Conservation (phyloP, 2,113 vertebrate genomes). For the Jaculus jaculus region DNA sequence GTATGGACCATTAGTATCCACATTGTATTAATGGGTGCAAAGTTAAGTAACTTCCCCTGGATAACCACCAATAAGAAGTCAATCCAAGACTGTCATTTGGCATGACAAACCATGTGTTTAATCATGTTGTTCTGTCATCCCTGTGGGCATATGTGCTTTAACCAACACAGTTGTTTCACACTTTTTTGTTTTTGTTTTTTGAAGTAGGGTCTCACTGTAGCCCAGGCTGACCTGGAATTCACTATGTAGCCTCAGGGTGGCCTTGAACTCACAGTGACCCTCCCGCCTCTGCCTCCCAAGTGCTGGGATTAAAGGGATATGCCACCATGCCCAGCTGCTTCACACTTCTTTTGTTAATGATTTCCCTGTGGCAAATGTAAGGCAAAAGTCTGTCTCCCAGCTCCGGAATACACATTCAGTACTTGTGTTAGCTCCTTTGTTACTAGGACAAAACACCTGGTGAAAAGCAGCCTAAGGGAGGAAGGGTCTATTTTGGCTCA, state of each 20-base stretch:
- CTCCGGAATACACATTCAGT: background rate
- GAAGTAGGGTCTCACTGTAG: too few relatives aligned
- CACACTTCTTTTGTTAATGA: background rate
- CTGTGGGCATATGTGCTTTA: background rate
- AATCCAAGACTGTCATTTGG: background rate
- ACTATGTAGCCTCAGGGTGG: too few relatives aligned
- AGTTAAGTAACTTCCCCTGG: background rate
- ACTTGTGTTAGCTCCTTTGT: background rate
- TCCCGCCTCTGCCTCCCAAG: too few relatives aligned
- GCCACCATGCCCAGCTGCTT: too few relatives aligned
- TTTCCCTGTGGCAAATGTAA: background rate
- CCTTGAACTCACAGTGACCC: too few relatives aligned
- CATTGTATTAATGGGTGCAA: background rate
- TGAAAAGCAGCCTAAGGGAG: background rate
- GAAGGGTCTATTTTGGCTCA: background rate
- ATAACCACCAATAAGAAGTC: background rate
- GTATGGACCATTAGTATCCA: background rate
- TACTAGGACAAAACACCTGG: too few relatives aligned
- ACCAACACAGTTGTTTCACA: background rate
- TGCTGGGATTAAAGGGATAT: too few relatives aligned
- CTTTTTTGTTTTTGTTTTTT: too few relatives aligned
- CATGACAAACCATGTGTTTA: background rate
- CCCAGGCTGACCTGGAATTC: too few relatives aligned
- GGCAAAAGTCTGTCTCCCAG: background rate
- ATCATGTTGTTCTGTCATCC: background rate